Percentiles rank a stretch among this genome's conserved stretches.
phyloP scores from a whole-genome alignment of 2,113 vertebrate genomes.

The Aix galericulata region DNA sequence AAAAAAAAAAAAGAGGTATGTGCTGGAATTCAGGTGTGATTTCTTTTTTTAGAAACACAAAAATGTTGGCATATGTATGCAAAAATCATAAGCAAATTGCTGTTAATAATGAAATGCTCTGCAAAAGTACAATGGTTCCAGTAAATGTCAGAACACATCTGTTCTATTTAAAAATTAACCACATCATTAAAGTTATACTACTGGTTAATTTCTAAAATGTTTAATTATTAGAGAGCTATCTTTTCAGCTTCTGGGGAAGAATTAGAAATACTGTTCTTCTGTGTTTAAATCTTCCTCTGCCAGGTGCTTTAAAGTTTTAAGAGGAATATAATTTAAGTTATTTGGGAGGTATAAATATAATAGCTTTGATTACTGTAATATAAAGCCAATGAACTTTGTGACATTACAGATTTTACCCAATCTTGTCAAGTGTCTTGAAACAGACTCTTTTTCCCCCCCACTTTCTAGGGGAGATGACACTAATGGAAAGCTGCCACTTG shows the following conservation, averaged over 20 bases:
- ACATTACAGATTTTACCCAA: constrained; percentile 24
- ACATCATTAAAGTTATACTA: constrained; percentile 64
- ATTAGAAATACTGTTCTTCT: constrained; percentile 11
- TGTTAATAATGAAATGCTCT: constrained; percentile 33
- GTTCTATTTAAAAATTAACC: constrained; percentile 66
- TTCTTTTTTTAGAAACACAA: constrained; percentile 19
- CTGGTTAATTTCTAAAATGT: constrained; percentile 58
- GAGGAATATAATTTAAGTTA: constrained; percentile 23
- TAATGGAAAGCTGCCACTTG: constrained; percentile 29
- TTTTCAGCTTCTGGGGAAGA: constrained; percentile 15
- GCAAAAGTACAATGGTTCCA: constrained; percentile 46
- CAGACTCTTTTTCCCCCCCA: not conserved
- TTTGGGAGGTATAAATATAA: constrained; percentile 26
- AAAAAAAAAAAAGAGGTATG: not conserved
- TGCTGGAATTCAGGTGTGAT: constrained; percentile 2
- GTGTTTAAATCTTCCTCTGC: constrained; percentile 4
- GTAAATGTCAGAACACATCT: constrained; percentile 63
- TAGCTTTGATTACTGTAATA: not conserved
- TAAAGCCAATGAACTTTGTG: constrained; percentile 18
- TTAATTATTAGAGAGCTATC: constrained; percentile 61
- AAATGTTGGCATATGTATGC: not conserved
- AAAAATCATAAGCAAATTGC: constrained; percentile 31
- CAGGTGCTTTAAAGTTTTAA: constrained; percentile 31
- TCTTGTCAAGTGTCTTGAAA: not conserved
- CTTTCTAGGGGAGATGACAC: not conserved